Evolutionary conservation across 2,113 vertebrate genomes (phyloP).

Genomic region (Phaetusa simplex): DNA sequence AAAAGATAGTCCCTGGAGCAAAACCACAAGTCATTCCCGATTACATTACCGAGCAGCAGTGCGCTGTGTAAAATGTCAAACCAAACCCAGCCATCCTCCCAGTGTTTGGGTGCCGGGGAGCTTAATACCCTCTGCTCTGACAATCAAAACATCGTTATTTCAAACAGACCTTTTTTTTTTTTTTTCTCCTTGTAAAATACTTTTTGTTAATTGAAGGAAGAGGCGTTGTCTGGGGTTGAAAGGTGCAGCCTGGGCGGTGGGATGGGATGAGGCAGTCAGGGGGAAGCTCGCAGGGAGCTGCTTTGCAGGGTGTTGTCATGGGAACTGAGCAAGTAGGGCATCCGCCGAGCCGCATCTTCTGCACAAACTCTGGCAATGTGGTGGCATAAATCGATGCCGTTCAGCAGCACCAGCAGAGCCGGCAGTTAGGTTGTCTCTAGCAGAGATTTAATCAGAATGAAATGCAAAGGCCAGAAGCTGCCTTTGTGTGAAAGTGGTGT

Average conservation of each 20-base stretch:
- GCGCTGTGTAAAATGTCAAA: not conserved
- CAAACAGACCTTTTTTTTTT: not conserved
- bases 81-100: not conserved
- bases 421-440: not conserved
- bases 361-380: not conserved
- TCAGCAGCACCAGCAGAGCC: not conserved
- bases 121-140: not conserved
- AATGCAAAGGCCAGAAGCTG: not conserved
- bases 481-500: not conserved
- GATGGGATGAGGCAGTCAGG: not conserved
- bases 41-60: not conserved
- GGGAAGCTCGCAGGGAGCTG: not conserved
- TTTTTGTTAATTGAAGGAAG: not conserved
- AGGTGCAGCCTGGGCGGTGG: not conserved
- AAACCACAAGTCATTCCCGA: not conserved
- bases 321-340: constrained; percentile 67
- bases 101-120: not conserved
- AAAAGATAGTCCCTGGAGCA: not conserved
- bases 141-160: not conserved
- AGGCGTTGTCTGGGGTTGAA: not conserved
- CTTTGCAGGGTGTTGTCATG: constrained; percentile 55
- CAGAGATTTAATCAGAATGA: not conserved
- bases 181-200: not conserved
- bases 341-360: not conserved
- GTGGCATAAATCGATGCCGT: not conserved